Evolutionary conservation across 2,113 vertebrate species (phyloP), one percentile per base, ranked within the genome.

Genomic region (Paramormyrops kingsleyae): DNA sequence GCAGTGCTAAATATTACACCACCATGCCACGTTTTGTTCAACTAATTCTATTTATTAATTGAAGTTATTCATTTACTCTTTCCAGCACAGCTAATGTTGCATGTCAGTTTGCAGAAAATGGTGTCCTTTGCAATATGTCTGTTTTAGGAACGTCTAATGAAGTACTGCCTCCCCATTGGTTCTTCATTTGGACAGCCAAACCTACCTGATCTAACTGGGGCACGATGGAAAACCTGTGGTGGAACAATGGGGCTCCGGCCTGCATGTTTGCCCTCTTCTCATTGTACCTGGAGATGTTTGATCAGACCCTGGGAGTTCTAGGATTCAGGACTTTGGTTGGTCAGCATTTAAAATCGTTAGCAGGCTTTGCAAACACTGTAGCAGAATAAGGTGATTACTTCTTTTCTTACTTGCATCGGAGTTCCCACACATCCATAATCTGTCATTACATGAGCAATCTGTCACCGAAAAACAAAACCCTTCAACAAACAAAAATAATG

Each of bases 171-270:
- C 31, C 35, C 2, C 12, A 15, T 42, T 87, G 91, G 93, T 93
- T 96, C 96, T 94, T 95, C 94, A 94, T 95, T 95, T 96, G 96
- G 95, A 96, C 95, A 96, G 94, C 93, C 93, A 83, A 9, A 88
- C 94, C 95, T 94, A 95, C 95, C 94, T 95, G 95, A 93, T 92
- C 92, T 94, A 93, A 89, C 83, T 92, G 91, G 92, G 94, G 94
- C 94, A 90, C 95, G 94, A 94, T 93, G 91, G 88, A 89, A 92
- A 93, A 92, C 90, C 91, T 92, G 88, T 92, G 93, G 94, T 95
- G 31, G 74, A 19, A 42, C 94, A 95, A 94, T 94, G 86, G 94
- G 92, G 87, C 27, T 92, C 90, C 91, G 91, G 93, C 94, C 92
- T 42, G n/a, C 87, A 12, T 3, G 44, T 21, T 12, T 8, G 17